A percentile compares a stretch with the other conserved stretches of the same genome.
Evolutionary conservation across 2,888 invertebrate species (phyloP).

Genomic region (Eupithecia exiguata): DNA sequence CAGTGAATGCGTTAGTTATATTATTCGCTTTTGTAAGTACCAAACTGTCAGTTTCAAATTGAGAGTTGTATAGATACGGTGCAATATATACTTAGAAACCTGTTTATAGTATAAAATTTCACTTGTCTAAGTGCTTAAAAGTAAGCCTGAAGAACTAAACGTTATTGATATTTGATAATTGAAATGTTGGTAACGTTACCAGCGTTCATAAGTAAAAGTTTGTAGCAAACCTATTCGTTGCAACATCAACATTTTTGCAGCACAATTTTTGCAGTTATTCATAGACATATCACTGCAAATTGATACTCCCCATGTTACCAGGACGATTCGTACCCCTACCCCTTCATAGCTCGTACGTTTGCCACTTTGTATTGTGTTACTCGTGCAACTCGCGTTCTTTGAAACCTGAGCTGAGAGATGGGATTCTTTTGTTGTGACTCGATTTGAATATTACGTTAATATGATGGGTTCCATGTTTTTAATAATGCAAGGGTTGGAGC

Average conservation of each 20-base stretch:
- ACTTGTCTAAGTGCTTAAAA: too few relatives aligned
- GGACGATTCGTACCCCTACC: constrained; percentile 33
- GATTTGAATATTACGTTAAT: constrained; percentile 80
- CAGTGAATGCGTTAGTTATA: too few relatives aligned
- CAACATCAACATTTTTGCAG: not conserved
- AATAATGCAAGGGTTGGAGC: constrained; percentile 55
- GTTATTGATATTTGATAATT: too few relatives aligned
- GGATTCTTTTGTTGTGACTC: constrained; percentile 76
- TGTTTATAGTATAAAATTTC: too few relatives aligned
- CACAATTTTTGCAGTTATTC: not conserved
- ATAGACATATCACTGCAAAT: constrained; percentile 23
- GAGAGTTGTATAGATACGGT: not conserved
- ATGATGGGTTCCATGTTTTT: constrained; percentile 66
- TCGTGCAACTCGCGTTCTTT: constrained; percentile 72
- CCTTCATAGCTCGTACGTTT: constrained; percentile 57
- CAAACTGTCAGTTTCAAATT: not conserved
- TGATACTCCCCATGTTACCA: constrained; percentile 23
- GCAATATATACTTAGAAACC: too few relatives aligned
- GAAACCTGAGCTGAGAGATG: constrained; percentile 73
- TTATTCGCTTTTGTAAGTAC: not conserved
- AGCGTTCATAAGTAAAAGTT: not conserved
- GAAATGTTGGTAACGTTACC: not conserved
- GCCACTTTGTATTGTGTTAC: constrained; percentile 76
- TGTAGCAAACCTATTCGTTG: not conserved
- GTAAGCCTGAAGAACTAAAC: too few relatives aligned